Conservation (phyloP, 2,888 invertebrate genomes). For the Nesidiocoris tenuis region DNA sequence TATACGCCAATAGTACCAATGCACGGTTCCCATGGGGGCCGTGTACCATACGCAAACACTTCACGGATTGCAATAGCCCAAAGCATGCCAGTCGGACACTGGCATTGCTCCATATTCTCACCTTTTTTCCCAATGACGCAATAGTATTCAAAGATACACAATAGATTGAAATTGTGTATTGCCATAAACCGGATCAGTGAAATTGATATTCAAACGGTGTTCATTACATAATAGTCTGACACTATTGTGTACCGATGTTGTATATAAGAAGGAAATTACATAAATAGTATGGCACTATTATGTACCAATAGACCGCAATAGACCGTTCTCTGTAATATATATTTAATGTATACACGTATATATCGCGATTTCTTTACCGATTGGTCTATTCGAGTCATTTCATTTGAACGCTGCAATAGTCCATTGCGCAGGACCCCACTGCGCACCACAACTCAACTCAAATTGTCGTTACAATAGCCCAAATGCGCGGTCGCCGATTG, state of each 20-base stretch:
- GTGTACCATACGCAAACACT: constrained; percentile 51
- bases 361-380: constrained; percentile 23
- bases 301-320: constrained; percentile 49
- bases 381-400: constrained; percentile 50
- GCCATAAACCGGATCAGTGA: constrained; percentile 25
- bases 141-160: constrained; percentile 47
- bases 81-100: constrained; percentile 49
- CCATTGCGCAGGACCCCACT: constrained; percentile 47
- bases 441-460: constrained; percentile 49
- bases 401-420: constrained; percentile 49
- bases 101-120: constrained; percentile 48
- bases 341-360: constrained; percentile 7
- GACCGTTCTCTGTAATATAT: constrained; percentile 47
- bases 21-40: constrained; percentile 42
- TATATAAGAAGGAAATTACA: constrained; percentile 49
- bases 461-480: constrained; percentile 50
- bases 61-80: constrained; percentile 51
- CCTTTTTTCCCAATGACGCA: constrained; percentile 51
- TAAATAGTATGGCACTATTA: constrained; percentile 52
- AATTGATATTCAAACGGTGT: constrained; percentile 38
- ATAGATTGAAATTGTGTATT: constrained; percentile 19
- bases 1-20: constrained; percentile 50
- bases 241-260: constrained; percentile 50
- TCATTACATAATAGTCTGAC: constrained; percentile 49
- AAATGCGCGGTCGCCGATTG: constrained; percentile 45